These are phyloP conservation scores for Thereva nobilitata DNA, from an alignment of 2,888 invertebrate genomes.

Conservation along the genomic window DNA sequence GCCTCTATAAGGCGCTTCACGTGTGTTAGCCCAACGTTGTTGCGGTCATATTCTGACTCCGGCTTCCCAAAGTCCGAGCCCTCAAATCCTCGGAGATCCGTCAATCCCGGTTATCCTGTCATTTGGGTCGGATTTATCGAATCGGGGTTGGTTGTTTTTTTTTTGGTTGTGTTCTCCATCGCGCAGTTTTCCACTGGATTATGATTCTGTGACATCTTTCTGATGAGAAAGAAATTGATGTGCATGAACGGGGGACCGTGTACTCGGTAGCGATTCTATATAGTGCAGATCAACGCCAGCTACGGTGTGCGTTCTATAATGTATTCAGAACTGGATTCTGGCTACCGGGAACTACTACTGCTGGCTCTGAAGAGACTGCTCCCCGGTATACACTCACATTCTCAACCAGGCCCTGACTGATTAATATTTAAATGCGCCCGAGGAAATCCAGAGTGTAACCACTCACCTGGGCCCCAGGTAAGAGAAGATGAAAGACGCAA, in stretches of 20 bases:
- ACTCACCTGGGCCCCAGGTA: slow-evolving; percentile 19
- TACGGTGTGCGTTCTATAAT: too few relatives aligned
- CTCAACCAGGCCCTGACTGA: slow-evolving; percentile 15
- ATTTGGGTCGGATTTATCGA: too few relatives aligned
- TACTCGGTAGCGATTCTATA: too few relatives aligned
- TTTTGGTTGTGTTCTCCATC: background rate
- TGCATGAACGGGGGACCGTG: too few relatives aligned
- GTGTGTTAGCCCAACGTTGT: background rate
- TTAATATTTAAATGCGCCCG: slow-evolving; percentile 33
- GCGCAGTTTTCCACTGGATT: slow-evolving; percentile 23
- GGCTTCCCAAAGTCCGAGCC: slow-evolving; percentile 13
- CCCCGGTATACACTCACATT: background rate
- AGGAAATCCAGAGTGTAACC: slow-evolving; percentile 23
- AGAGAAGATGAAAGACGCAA: slow-evolving; percentile 17
- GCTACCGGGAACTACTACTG: slow-evolving; percentile 13
- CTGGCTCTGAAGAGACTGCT: background rate
- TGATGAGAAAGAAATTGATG: slow-evolving; percentile 6
- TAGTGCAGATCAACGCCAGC: too few relatives aligned
- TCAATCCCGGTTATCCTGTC: slow-evolving; percentile 4
- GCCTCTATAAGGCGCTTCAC: slow-evolving; percentile 22
- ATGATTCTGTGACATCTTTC: slow-evolving; percentile 28
- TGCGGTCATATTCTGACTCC: slow-evolving; percentile 16
- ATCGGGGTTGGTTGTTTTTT: background rate
- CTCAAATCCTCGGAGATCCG: slow-evolving; percentile 28
- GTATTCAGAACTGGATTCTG: too few relatives aligned